Evolutionary conservation across 2,113 vertebrate species (phyloP).

Genomic region (Aptenodytes forsteri): DNA sequence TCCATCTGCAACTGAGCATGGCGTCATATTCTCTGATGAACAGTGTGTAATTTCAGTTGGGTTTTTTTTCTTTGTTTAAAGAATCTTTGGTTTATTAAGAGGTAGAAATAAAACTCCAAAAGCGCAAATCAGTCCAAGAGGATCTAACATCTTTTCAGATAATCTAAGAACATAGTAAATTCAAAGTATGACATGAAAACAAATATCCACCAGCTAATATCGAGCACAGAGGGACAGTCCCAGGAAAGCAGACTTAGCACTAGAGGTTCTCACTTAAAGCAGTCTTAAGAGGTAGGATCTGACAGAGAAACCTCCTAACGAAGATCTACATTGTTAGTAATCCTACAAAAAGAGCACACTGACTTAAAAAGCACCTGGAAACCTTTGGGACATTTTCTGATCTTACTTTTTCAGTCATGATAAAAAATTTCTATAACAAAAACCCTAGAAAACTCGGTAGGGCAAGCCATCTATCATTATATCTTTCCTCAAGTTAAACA

Average conservation of each 20-base stretch:
- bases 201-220: not conserved
- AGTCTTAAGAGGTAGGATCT: not conserved
- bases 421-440: slow-evolving; percentile 43
- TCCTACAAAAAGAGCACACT: not conserved
- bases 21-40: not conserved
- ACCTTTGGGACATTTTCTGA: slow-evolving; percentile 34
- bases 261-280: not conserved
- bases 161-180: not conserved
- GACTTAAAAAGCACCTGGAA: slow-evolving; percentile 12
- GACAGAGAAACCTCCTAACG: not conserved
- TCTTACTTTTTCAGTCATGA: not conserved
- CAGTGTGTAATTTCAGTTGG: not conserved
- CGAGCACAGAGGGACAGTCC: not conserved
- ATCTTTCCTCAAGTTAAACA: slow-evolving; percentile 63
- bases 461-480: slow-evolving; percentile 69
- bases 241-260: not conserved
- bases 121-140: not conserved
- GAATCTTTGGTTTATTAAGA: not conserved
- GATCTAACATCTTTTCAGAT: not conserved
- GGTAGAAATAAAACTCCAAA: not conserved
- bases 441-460: not conserved
- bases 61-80: not conserved
- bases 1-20: not conserved
- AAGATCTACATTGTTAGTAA: not conserved
- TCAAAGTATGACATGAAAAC: not conserved